Evolutionary conservation across 2,888 invertebrate species (phyloP).

Genomic region (Epirrita christyi): DNA sequence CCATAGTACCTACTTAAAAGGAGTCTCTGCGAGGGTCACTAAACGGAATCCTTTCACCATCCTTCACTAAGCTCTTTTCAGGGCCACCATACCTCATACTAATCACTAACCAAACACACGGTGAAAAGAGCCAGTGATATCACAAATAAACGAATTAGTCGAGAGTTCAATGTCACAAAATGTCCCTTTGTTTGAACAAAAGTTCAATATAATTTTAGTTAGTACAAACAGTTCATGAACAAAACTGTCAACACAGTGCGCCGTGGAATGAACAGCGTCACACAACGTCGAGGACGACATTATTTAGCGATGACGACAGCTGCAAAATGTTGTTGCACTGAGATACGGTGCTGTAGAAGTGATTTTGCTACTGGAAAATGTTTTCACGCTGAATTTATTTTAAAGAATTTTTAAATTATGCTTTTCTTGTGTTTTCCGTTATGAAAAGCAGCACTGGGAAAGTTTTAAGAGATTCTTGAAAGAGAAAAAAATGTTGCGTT

Average conservation of each 20-base stretch:
- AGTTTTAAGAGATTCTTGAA: too few species aligned
- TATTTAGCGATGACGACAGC: constrained; percentile 43
- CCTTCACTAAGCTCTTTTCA: too few species aligned
- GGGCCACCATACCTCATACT: too few species aligned
- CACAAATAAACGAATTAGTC: too few species aligned
- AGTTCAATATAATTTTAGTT: constrained; percentile 21
- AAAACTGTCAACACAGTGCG: constrained; percentile 24
- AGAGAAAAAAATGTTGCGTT: too few species aligned
- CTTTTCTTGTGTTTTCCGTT: not conserved
- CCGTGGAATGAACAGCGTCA: constrained; percentile 7
- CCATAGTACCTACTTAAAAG: too few species aligned
- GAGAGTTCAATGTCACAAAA: too few species aligned
- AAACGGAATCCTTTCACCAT: too few species aligned
- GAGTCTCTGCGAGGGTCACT: too few species aligned
- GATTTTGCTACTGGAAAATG: constrained; percentile 9
- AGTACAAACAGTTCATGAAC: constrained; percentile 22
- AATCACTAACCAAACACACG: too few species aligned
- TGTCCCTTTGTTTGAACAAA: constrained; percentile 16
- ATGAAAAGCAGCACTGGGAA: not conserved
- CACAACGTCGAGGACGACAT: constrained; percentile 18
- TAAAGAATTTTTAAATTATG: constrained; percentile 5
- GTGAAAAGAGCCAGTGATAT: too few species aligned
- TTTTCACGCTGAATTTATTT: constrained; percentile 1
- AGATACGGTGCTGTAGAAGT: constrained; percentile 7
- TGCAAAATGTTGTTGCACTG: constrained; percentile 35